These are phyloP conservation scores for Drosophila pruinosa DNA, from an alignment of 1,140 invertebrate species.

Conservation along the genomic window DNA sequence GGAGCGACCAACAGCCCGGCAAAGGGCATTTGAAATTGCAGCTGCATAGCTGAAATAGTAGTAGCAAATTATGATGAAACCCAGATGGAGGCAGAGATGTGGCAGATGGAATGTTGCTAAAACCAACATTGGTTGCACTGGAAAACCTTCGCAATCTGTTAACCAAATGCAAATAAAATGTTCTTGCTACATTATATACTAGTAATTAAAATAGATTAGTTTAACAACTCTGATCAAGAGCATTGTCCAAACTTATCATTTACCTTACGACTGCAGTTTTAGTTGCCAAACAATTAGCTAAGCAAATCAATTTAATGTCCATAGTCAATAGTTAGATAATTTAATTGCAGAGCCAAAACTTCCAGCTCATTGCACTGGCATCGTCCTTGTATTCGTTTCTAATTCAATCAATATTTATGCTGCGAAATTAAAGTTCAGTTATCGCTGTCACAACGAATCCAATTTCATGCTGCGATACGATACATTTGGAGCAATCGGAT, in stretches of 20 bases:
- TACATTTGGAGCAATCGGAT: neutral
- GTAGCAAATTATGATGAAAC: slow-evolving; percentile 12
- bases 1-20: slow-evolving; percentile 15
- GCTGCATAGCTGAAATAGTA: slow-evolving; percentile 30
- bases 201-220: neutral
- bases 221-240: neutral
- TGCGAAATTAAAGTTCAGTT: neutral
- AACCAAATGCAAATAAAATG: slow-evolving; percentile 2
- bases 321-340: neutral
- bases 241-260: slow-evolving; percentile 11
- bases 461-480: neutral
- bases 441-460: neutral
- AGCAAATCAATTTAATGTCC: neutral
- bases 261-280: neutral
- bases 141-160: slow-evolving; percentile 10
- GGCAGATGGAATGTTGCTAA: neutral
- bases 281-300: slow-evolving; percentile 15
- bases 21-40: slow-evolving; percentile 34
- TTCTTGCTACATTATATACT: too few relatives aligned
- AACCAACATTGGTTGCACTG: slow-evolving; percentile 1
- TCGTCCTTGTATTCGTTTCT: neutral
- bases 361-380: neutral
- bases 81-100: neutral
- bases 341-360: neutral
- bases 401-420: neutral